Conservation (phyloP, 2,888 invertebrate genomes). For the Scrobipalpa atriplicella region DNA sequence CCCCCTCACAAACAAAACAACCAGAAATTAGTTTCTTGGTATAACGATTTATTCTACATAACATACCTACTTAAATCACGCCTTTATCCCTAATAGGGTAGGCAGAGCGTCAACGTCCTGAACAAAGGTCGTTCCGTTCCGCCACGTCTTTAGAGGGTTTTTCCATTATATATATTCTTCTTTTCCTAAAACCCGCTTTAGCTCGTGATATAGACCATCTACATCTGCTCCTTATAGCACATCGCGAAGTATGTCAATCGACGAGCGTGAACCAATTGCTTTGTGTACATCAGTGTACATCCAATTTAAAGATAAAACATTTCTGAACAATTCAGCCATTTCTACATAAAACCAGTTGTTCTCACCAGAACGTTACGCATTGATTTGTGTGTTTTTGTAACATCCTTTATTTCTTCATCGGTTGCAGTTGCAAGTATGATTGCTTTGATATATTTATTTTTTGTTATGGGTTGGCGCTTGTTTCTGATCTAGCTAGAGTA, state of each 20-base stretch:
- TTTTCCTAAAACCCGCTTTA: neutral
- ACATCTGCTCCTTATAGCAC: neutral
- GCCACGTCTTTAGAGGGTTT: too few relatives aligned
- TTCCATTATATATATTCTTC: too few relatives aligned
- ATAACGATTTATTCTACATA: too few relatives aligned
- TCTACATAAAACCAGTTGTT: neutral
- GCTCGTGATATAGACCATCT: neutral
- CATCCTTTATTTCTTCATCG: neutral
- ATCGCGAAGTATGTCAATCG: constrained; percentile 31
- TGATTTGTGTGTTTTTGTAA: constrained; percentile 5
- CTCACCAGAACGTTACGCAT: constrained; percentile 10
- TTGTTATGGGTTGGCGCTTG: too few relatives aligned
- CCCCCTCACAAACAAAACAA: too few relatives aligned
- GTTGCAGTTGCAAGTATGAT: neutral
- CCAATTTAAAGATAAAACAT: neutral
- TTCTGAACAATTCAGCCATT: constrained; percentile 15
- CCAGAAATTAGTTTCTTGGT: too few relatives aligned
- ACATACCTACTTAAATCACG: too few relatives aligned
- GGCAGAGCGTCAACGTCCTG: too few relatives aligned
- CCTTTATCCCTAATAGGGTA: too few relatives aligned
- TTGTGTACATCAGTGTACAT: constrained; percentile 22
- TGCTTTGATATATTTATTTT: neutral
- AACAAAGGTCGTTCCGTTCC: too few relatives aligned
- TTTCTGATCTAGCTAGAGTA: too few relatives aligned
- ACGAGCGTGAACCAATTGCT: constrained; percentile 28